Evolutionary conservation across 2,797 vertebrate genomes (phyloP).

Genomic region (Heliangelus exortis): DNA sequence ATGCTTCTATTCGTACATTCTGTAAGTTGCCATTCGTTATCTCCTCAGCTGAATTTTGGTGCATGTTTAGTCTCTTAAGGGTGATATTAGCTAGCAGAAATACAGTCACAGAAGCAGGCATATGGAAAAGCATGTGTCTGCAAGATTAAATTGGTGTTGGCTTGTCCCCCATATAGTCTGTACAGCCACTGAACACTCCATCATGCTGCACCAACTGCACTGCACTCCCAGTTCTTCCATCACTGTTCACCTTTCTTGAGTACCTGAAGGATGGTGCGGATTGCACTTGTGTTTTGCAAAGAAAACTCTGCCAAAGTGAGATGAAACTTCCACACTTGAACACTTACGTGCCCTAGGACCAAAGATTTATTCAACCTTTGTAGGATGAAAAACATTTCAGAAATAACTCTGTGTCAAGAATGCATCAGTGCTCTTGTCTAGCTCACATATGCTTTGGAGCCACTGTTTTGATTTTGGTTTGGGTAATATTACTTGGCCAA

Average conservation of each 20-base stretch:
- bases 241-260: neutral
- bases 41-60: neutral
- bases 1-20: neutral
- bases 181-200: neutral
- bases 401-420: neutral
- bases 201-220: accelerated
- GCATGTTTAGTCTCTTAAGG: neutral
- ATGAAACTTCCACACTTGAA: neutral
- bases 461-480: neutral
- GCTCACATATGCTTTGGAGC: neutral
- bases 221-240: neutral
- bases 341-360: neutral
- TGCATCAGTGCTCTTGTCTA: neutral
- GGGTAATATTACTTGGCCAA: neutral
- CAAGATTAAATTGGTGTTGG: neutral
- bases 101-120: neutral
- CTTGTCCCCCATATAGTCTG: neutral
- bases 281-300: neutral
- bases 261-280: neutral
- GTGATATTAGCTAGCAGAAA: neutral
- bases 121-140: accelerated
- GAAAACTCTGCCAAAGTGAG: neutral
- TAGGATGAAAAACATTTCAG: neutral
- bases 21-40: neutral
- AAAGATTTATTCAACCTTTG: neutral